Evolutionary conservation across 1,140 invertebrate genomes (phyloP), one percentile per base, ranked within the genome.

Genomic region (Drosophila miranda): DNA sequence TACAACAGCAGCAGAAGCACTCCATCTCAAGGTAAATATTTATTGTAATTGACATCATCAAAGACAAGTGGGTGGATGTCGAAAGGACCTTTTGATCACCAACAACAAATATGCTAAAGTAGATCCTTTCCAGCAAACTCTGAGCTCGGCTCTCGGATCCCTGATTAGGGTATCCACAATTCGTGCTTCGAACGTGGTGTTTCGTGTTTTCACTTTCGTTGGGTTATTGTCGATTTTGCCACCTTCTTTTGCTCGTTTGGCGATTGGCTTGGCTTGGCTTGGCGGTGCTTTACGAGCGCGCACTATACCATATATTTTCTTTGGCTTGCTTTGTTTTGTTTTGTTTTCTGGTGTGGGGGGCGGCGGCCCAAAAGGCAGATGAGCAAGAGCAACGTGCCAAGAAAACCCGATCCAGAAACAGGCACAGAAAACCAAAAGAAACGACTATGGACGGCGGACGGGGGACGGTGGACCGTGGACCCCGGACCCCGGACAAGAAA

Each of bases 181-280:
- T 44, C 3, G 7, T 14, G 34, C 3, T 30, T 54, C 19, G 13
- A 0, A 19, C 19, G 19, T 1, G 19, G 19, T 21, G 14, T 19
- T 38, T 51, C 6, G 7, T 6, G 57, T 78, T 78, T 78, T 78
- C 69, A 74, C 63, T 69, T 78, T 78, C 50, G 26, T 59, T 42
- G 34, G 23, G 7, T 41, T 48, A 19, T 43, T 66, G 44, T 54
- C 46, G 44, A 13, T 26, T 58, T 55, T 26, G 28, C 34, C 54
- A 51, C 46, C 57, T 75, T 46, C 44, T 61, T 72, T 52, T 1
- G 34, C 34, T 13, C 34, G 34, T 13, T 38, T 38, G 34, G 30
- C 28, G 28, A 7, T 8, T 8, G 28, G 1, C 6, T 28, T 28
- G 28, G 28, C 2, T 30, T 19, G 19, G 19, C 19, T 19, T 19